Evolutionary conservation across 1,140 invertebrate genomes (phyloP).

Genomic region (Cepaea nemoralis): DNA sequence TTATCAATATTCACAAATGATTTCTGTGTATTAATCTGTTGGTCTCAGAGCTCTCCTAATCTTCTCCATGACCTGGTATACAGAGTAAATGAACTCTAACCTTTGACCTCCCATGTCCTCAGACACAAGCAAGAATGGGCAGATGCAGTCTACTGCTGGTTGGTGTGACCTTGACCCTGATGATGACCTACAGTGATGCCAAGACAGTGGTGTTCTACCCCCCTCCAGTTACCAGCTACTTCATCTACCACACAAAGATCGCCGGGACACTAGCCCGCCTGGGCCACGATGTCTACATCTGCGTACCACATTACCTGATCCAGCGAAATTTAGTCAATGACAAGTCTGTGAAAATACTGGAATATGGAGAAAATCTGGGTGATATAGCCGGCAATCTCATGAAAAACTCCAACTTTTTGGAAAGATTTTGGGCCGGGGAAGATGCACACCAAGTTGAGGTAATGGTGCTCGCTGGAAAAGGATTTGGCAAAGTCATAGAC

Average conservation of each 20-base stretch:
- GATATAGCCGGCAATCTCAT: constrained; percentile 10
- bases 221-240: constrained; percentile 27
- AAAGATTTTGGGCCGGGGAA: constrained; percentile 31
- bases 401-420: not conserved
- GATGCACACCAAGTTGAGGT: not conserved
- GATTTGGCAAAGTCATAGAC: not conserved
- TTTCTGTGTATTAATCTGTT: too few species aligned
- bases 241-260: constrained; percentile 32
- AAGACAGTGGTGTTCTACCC: constrained; percentile 40
- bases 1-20: too few species aligned
- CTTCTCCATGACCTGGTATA: too few species aligned
- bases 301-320: constrained; percentile 21
- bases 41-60: too few species aligned
- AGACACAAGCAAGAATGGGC: too few species aligned
- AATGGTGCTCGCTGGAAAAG: too few species aligned
- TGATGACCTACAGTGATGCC: too few species aligned
- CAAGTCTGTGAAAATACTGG: constrained; percentile 17
- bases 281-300: constrained; percentile 37
- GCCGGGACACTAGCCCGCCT: constrained; percentile 16
- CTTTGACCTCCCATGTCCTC: too few species aligned
- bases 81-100: too few species aligned
- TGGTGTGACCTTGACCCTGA: too few species aligned
- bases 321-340: constrained; percentile 19
- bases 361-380: not conserved
- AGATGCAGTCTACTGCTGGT: too few species aligned